Base-by-base conservation (phyloP, 2,797 vertebrate species). In the Bradypus variegatus region DNA sequence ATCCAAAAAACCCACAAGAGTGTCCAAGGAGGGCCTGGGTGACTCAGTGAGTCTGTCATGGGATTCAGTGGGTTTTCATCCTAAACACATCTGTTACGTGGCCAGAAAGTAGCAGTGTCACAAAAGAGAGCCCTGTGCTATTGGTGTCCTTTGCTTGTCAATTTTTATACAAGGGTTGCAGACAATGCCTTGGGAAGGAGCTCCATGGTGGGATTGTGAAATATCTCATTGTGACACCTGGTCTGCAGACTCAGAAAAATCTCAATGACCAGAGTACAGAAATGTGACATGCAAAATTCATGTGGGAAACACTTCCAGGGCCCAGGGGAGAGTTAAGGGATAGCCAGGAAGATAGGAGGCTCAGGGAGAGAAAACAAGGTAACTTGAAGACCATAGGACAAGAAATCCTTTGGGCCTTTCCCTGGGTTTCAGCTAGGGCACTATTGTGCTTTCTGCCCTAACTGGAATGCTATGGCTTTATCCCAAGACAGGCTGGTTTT, bases 1-100 rank as follows among this genome's bases (percentile, higher is more conserved):
- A 55, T 75, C n/a, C 78, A 29, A 4, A 69, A 36, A 29, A 88
- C 77, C 90, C 62, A 64, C 2, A 31, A 80, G 41, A 67, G 38
- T 75, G 78, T 94, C 84, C 60, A 86, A 65, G 87, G 79, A 88
- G n/a, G 83, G 79, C 90, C 80, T 79, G 79, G 4, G 0, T 7
- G 36, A 72, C 91, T 88, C 93, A 86, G 2, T 76, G 70, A 91
- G 91, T 84, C 83, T n/a, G 53, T 79, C 64, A 25, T 94, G 96
- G 91, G 93, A 95, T 76, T 86, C 55, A 33, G 5, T 33, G 79
- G 6, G 9, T 94, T 91, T 94, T 92, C 84, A 86, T 91, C 69
- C 48, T 29, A 58, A 88, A 1, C 23, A 93, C 67, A 79, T 93
- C 36, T 85, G 77, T 92, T 64, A 90, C 27, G 3, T 77, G 78